These are phyloP conservation scores for Dyspetes luteomarginatus DNA, from an alignment of 2,888 invertebrate genomes.

Conservation along the genomic window DNA sequence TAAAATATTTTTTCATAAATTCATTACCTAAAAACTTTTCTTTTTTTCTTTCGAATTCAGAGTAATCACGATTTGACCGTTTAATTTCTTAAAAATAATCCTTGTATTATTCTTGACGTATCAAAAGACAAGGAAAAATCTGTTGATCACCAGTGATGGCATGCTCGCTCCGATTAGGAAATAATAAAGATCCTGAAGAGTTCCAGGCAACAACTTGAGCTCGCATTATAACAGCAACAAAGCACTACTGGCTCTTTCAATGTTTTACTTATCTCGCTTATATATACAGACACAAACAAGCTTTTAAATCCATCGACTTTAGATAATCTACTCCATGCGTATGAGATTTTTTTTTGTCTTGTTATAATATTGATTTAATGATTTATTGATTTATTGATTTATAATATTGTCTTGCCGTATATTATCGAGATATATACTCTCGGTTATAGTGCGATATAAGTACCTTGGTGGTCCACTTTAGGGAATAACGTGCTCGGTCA, in stretches of 20 bases:
- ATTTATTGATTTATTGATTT: no score
- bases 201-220: background rate
- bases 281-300: slow-evolving; percentile 22
- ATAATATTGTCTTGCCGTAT: background rate
- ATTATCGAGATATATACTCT: no score
- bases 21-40: no score
- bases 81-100: no score
- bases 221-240: background rate
- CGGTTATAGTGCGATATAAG: background rate
- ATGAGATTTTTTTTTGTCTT: background rate
- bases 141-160: background rate
- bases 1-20: no score
- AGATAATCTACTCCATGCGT: slow-evolving; percentile 10
- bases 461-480: background rate
- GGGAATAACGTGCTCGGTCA: background rate
- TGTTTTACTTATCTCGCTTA: slow-evolving; percentile 33
- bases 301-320: slow-evolving; percentile 38
- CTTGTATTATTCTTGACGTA: no score
- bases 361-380: slow-evolving; percentile 17
- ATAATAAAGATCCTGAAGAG: background rate
- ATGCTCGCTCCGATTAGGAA: slow-evolving; percentile 1
- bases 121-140: background rate
- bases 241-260: slow-evolving; percentile 12
- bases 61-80: no score
- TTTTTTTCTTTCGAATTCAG: no score